These are phyloP conservation scores for Trachymyrmex cornetzi DNA, from an alignment of 1,140 invertebrate species.

Conservation along the genomic window DNA sequence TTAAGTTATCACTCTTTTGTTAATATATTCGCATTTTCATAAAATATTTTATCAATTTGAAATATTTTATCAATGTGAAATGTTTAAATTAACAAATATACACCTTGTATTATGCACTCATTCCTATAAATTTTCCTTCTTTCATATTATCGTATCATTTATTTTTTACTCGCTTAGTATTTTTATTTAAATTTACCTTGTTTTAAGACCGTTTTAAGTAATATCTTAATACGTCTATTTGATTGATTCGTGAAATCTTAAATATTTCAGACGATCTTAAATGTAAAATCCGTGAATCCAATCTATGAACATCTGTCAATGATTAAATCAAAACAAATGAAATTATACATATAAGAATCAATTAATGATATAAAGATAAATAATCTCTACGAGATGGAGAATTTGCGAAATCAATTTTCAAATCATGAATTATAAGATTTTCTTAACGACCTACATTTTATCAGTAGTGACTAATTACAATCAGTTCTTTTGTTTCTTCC, in stretches of 20 bases:
- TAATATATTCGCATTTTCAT: neutral
- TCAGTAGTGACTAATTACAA: neutral
- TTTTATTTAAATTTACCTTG: neutral
- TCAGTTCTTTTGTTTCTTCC: neutral
- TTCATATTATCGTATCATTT: neutral
- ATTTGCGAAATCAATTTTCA: neutral
- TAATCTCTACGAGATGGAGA: neutral
- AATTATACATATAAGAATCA: neutral
- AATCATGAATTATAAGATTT: neutral
- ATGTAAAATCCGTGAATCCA: too few species aligned
- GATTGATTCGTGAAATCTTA: too few species aligned
- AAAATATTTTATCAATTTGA: constrained; percentile 22
- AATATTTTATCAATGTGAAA: neutral
- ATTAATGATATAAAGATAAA: neutral
- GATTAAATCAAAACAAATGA: neutral
- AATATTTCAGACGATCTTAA: too few species aligned
- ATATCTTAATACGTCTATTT: too few species aligned
- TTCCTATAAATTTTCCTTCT: neutral
- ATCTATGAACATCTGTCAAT: neutral
- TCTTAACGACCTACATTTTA: neutral
- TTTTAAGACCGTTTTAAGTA: too few species aligned
- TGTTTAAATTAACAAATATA: neutral
- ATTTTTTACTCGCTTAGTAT: neutral
- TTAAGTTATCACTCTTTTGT: neutral
- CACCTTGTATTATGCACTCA: neutral